A percentile compares a stretch with the other conserved stretches of the same genome.
Conservation (phyloP, 2,113 vertebrate genomes). For the Gopherus flavomarginatus region DNA sequence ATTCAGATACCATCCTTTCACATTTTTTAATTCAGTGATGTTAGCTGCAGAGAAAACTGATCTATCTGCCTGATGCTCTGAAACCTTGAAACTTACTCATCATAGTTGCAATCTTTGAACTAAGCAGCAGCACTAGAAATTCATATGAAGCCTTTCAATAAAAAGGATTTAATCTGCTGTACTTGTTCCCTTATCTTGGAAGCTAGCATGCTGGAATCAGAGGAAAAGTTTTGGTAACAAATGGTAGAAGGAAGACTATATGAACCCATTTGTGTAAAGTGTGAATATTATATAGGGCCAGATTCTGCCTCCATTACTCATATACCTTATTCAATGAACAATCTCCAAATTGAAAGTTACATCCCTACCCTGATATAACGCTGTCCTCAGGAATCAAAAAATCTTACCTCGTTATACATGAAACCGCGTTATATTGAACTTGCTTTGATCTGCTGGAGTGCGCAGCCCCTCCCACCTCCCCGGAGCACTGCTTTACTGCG, state of each 20-base stretch:
- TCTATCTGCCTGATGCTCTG: conserved; percentile 7
- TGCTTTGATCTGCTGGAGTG: too few species aligned
- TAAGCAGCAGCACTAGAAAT: neutral
- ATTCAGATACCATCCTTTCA: conserved; percentile 27
- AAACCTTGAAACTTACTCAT: conserved; percentile 26
- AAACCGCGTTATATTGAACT: too few species aligned
- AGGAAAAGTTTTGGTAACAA: neutral
- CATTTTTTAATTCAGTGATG: conserved; percentile 55
- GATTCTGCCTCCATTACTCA: neutral
- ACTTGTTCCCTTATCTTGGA: neutral
- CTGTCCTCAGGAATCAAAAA: too few species aligned
- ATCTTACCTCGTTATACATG: too few species aligned
- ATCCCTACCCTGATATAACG: too few species aligned
- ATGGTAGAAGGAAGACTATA: neutral
- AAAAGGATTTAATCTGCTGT: neutral
- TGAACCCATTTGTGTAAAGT: neutral
- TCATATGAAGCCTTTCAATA: neutral
- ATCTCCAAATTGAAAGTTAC: neutral
- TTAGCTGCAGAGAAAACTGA: conserved; percentile 33
- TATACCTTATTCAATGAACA: neutral
- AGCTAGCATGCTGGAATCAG: neutral
- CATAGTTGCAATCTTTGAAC: neutral
- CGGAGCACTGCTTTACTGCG: too few species aligned
- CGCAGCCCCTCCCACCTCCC: too few species aligned
- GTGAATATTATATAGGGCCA: neutral